Conservation (phyloP, 2,888 invertebrate species). For the Lithophane ornitopus region DNA sequence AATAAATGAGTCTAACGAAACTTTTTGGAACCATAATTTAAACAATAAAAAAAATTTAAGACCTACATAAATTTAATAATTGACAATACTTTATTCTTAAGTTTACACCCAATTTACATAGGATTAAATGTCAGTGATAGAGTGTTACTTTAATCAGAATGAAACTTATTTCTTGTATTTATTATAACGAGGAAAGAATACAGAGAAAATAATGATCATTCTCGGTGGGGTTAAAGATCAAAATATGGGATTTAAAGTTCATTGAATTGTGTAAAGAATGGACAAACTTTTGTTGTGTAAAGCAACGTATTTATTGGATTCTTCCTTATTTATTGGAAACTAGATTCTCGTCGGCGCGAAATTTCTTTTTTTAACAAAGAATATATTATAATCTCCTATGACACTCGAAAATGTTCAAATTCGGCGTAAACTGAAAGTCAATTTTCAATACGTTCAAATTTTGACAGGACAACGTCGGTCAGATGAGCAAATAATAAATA, state of each 20-base stretch:
- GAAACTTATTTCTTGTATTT: constrained; percentile 45
- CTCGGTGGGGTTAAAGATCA: constrained; percentile 59
- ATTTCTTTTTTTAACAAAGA: background rate
- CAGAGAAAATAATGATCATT: constrained; percentile 36
- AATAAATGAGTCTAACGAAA: constrained; percentile 61
- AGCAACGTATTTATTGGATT: constrained; percentile 3
- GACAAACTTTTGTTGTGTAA: constrained; percentile 14
- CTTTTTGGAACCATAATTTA: constrained; percentile 55
- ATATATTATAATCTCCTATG: no score
- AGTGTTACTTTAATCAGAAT: constrained; percentile 48
- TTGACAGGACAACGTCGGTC: background rate
- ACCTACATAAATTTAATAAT: constrained; percentile 67
- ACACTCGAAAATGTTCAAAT: background rate
- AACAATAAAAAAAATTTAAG: constrained; percentile 68
- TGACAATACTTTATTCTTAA: constrained; percentile 70
- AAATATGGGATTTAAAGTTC: constrained; percentile 58
- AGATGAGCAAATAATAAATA: background rate
- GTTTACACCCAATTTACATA: constrained; percentile 73
- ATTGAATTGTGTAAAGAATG: constrained; percentile 50
- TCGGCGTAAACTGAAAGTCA: background rate
- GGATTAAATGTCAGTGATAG: constrained; percentile 62
- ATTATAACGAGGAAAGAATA: constrained; percentile 47
- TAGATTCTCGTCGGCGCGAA: no score
- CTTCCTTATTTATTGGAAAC: no score
- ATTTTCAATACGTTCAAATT: background rate